Evolutionary conservation across 2,797 vertebrate species (phyloP), one percentile per base, ranked within the genome.

Genomic region (Craterocephalus amniculus): DNA sequence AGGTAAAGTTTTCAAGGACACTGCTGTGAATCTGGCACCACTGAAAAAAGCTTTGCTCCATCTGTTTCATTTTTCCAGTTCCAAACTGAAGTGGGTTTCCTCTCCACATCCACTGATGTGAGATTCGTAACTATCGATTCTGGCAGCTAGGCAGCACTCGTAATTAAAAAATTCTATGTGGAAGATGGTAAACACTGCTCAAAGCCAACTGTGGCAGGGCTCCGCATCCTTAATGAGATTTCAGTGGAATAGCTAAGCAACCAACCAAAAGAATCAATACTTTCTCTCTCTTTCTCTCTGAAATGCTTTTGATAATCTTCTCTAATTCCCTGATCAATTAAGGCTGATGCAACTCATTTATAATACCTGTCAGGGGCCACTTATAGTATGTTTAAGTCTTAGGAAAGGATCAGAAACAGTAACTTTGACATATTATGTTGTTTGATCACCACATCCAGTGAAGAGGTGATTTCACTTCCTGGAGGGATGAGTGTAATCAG

Each of bases 281-380:
- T 58, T 87, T 84, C 79, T 80, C 82, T 88, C 81, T 77, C 78
- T 70, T 83, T 90, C 75, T 74, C 83, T 87, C 76, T 90, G 79
- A 91, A 91, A 88, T 84, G 81, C 88, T 89, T 92, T 92, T 93
- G 89, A 93, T 92, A 90, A 92, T 92, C 89, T 90, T 88, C 85
- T 87, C 87, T 82, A 62, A 92, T 80, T 82, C 86, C 67, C 79
- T 88, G 85, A 91, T 93, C 87, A 91, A 91, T 92, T 83, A 80
- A 63, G 57, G 78, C 76, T 89, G 86, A 90, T 89, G 84, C 78
- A 89, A 86, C 84, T 88, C 89, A 90, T 92, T 87, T 90, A 86
- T 91, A 87, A 88, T 84, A 83, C 74, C 84, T 82, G 83, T 89
- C 80, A 31, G 43, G 64, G 45, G 75, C 70, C 63, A 85, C 71